Percentiles rank a stretch among this genome's conserved stretches.
Conservation (phyloP, 2,797 vertebrate genomes). For the Heteromormyrus szaboi region DNA sequence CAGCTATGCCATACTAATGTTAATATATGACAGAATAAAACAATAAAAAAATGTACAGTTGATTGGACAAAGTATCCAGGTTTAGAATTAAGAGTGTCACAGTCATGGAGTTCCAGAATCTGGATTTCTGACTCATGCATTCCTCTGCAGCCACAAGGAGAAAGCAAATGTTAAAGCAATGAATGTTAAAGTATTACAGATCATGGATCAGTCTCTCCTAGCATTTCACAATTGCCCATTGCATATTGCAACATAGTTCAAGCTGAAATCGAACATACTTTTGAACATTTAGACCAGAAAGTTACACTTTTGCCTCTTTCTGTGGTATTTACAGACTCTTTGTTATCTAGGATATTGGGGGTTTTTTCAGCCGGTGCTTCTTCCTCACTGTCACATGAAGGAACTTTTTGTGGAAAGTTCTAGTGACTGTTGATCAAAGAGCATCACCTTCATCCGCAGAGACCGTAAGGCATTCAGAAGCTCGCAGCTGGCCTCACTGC, state of each 20-base stretch:
- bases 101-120: not conserved
- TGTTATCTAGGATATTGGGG: not conserved
- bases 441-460: not conserved
- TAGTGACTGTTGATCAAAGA: not conserved
- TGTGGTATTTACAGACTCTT: not conserved
- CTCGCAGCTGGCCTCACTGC: not conserved
- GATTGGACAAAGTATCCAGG: not conserved
- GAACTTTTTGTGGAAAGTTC: not conserved
- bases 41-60: not conserved
- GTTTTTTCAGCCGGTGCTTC: not conserved
- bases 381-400: not conserved
- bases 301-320: not conserved
- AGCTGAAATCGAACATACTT: not conserved
- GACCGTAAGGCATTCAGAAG: not conserved
- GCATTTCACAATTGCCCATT: not conserved
- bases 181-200: not conserved
- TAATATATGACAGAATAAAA: not conserved
- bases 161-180: not conserved
- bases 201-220: not conserved
- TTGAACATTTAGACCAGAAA: not conserved
- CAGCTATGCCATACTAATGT: not conserved
- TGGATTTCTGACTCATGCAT: not conserved
- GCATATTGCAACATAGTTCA: not conserved
- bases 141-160: not conserved
- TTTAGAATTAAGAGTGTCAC: not conserved